Conservation (phyloP, 2,797 vertebrate species). For the Loris lydekkerianus region DNA sequence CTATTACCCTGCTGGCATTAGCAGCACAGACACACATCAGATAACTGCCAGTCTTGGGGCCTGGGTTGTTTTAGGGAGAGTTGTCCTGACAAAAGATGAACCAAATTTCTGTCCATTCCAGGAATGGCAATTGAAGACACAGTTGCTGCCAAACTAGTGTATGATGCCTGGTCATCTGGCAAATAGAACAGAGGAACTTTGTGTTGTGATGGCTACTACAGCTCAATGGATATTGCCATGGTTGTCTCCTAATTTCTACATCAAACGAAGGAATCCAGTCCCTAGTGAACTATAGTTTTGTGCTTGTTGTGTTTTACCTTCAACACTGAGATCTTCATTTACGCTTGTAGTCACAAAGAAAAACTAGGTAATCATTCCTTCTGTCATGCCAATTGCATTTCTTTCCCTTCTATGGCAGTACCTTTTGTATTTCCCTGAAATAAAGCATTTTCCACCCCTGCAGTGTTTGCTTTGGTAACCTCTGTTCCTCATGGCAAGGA, state of each 20-base stretch:
- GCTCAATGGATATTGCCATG: not conserved
- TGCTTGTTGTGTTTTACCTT: not conserved
- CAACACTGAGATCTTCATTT: not conserved
- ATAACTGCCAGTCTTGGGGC: not conserved
- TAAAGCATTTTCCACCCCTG: constrained; percentile 74
- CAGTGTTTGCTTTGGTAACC: not conserved
- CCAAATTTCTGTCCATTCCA: constrained; percentile 85
- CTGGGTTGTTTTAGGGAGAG: not conserved
- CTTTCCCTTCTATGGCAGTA: not conserved
- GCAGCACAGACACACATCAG: not conserved
- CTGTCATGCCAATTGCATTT: not conserved
- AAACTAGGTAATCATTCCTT: constrained; percentile 7
- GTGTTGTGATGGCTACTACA: fast-evolving
- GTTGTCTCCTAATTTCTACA: constrained; percentile 19
- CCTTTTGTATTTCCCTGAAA: constrained; percentile 69
- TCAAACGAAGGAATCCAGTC: not conserved
- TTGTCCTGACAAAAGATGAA: constrained; percentile 49
- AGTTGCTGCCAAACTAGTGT: constrained; percentile 95
- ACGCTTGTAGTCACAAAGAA: constrained; percentile 36
- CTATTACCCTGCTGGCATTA: fast-evolving
- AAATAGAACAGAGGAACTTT: constrained; percentile 77
- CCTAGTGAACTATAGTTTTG: constrained; percentile 47
- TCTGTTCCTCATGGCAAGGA: not conserved
- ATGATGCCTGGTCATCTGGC: constrained; percentile 92
- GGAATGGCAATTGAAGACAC: constrained; percentile 97